Evolutionary conservation across 2,113 vertebrate species (phyloP), one percentile per base, ranked within the genome.

Genomic region (Aythya baeri): DNA sequence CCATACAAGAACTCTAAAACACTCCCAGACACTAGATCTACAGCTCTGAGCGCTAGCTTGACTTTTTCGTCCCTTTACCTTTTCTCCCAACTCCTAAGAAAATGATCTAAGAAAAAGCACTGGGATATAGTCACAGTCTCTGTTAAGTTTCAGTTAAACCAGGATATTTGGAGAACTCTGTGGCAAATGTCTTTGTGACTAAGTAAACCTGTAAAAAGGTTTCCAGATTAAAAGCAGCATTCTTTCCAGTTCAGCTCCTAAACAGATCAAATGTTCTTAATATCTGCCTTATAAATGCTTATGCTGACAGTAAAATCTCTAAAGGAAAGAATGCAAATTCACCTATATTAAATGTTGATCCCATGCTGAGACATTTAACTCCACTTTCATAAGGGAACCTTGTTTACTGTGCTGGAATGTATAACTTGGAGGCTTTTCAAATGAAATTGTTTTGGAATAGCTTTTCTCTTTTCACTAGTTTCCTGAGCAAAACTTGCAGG

Each of bases 361-460:
- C 74, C 32, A 23, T 72, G 54, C 83, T 85, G 93, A 89, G 73
- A 74, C 44, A 74, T 80, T 86, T 71, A 91, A 94, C 79, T 57
- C n/a, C 36, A 67, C 43, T 88, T 93, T 74, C 27, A 23, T 77
- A 79, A 72, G 25, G 26, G 17, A 78, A 32, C 32, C 14, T 77
- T 96, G 62, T 85, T 96, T 96, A 85, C 58, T 68, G 32, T 46
- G 11, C 52, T 70, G 25, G 34, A 89, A 49, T 83, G 57, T 88
- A 11, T 78, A 67, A 94, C 36, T 96, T 96, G 92, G 91, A 95
- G 31, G 11, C 68, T 78, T 91, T 83, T 95, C 86, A 91, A 78
- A 89, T 66, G 2, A 65, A 83, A 83, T 73, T 83, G 68, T 92
- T 96, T 94, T 68, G 68, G 21, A 76, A 86, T 82, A 78, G 2